Conservation (phyloP, 2,888 invertebrate genomes). For the Stenolophus ochropezus region DNA sequence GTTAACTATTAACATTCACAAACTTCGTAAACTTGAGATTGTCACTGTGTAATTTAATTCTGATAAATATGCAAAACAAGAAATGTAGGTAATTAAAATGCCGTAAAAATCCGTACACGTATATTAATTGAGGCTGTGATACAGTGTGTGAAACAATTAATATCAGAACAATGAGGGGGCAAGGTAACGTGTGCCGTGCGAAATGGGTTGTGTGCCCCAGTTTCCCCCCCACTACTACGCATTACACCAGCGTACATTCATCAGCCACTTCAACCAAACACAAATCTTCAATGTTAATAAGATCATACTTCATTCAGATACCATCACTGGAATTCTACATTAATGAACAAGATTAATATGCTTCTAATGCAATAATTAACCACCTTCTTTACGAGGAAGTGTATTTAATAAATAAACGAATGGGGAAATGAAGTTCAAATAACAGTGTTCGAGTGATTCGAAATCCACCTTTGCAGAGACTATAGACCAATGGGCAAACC, state of each 20-base stretch:
- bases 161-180: neutral
- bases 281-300: neutral
- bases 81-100: neutral
- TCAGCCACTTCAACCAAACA: neutral
- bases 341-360: neutral
- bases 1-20: no score
- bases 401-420: no score
- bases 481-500: no score
- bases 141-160: neutral
- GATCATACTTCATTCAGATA: neutral
- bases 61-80: no score
- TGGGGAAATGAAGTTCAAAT: no score
- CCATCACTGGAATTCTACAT: neutral
- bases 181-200: constrained; percentile 36
- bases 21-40: neutral
- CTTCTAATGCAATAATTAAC: neutral
- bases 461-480: no score
- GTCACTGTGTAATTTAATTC: no score
- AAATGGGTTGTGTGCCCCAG: constrained; percentile 51
- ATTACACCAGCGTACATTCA: neutral
- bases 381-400: no score
- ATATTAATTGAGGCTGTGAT: neutral
- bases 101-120: neutral
- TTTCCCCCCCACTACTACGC: neutral
- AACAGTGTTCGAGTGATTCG: no score